phyloP scores from a whole-genome alignment of 2,113 vertebrate species.

The Centropus unirufus region DNA sequence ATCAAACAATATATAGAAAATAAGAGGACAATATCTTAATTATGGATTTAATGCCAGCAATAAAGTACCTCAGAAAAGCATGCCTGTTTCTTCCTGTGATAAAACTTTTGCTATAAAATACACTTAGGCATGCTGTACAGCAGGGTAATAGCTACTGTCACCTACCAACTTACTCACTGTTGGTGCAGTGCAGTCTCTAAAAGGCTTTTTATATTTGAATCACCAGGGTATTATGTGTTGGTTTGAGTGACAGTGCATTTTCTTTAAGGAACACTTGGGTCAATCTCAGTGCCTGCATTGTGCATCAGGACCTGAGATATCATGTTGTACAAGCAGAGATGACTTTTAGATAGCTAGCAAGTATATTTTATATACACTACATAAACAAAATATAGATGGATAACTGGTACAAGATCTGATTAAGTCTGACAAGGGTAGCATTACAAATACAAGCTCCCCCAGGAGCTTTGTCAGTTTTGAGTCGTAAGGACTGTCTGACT shows the following conservation, averaged over 20 bases:
- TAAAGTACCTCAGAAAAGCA: neutral
- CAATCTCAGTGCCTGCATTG: neutral
- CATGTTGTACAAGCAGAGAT: neutral
- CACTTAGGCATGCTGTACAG: neutral
- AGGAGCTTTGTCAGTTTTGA: conserved; percentile 47
- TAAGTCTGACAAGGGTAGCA: conserved; percentile 15
- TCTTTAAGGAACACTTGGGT: neutral
- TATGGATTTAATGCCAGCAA: neutral
- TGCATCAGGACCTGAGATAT: neutral
- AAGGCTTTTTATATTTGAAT: neutral
- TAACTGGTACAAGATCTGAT: conserved; percentile 35
- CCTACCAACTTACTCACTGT: neutral
- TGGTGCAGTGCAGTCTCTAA: neutral
- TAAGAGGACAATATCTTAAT: neutral
- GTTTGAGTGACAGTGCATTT: conserved; percentile 3
- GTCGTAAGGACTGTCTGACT: neutral
- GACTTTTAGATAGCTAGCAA: neutral
- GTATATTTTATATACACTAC: neutral
- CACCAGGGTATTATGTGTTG: neutral
- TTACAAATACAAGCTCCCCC: neutral
- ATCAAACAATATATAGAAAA: neutral
- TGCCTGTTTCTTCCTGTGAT: neutral
- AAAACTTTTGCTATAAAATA: neutral
- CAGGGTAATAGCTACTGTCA: neutral
- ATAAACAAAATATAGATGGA: neutral